phyloP scores from a whole-genome alignment of 2,888 invertebrate genomes.

The Protonemura montana region DNA sequence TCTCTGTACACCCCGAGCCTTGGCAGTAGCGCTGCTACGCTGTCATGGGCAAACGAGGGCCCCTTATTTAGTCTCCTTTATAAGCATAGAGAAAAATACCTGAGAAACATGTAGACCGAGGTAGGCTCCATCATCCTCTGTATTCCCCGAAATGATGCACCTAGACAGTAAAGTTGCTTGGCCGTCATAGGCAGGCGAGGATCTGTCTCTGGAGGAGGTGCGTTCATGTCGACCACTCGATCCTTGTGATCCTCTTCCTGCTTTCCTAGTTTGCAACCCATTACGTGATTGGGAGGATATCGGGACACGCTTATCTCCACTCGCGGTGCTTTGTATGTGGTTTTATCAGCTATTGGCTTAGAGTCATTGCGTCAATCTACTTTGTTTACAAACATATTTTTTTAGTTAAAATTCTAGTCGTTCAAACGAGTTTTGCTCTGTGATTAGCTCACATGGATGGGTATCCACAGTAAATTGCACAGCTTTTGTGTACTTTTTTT shows the following conservation, averaged over 20 bases:
- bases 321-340: not conserved
- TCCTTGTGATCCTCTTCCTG: conserved; percentile 31
- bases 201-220: conserved; percentile 73
- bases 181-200: conserved; percentile 83
- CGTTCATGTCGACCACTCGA: conserved; percentile 34
- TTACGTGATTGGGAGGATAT: conserved; percentile 53
- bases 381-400: not conserved
- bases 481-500: no score
- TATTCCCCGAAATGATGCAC: conserved; percentile 92
- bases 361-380: not conserved
- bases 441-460: not conserved
- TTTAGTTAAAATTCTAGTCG: not conserved
- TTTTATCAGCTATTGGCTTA: conserved; percentile 2
- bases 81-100: conserved; percentile 61
- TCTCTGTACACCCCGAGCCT: no score
- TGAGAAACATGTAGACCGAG: conserved; percentile 89
- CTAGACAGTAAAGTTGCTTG: conserved; percentile 86
- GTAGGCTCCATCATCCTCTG: conserved; percentile 88
- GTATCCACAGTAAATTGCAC: no score
- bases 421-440: not conserved
- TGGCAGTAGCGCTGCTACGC: no score
- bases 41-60: no score
- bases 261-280: conserved; percentile 79
- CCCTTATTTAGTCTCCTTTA: not conserved
- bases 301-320: not conserved